Conservation (phyloP, 2,888 invertebrate genomes). For the Drosophila mayaguana region DNA sequence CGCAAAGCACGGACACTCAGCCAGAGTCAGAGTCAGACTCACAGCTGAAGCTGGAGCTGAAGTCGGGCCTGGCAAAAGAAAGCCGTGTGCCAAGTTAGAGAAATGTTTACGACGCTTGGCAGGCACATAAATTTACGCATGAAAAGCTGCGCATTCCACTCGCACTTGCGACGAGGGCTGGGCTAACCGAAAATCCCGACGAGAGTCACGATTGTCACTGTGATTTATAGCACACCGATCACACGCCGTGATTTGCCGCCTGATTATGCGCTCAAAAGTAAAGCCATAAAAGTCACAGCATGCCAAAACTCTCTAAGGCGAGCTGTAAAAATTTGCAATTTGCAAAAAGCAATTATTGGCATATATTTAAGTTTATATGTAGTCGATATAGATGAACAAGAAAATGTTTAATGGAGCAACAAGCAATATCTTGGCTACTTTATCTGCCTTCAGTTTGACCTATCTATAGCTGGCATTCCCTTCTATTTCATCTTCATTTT, state of each 20-base stretch:
- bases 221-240: constrained; percentile 57
- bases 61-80: constrained; percentile 48
- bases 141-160: constrained; percentile 66
- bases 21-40: constrained; percentile 4
- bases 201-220: constrained; percentile 59
- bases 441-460: too few relatives aligned
- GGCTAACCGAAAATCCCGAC: constrained; percentile 44
- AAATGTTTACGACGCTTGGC: constrained; percentile 78
- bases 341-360: not conserved
- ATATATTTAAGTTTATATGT: not conserved
- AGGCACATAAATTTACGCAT: constrained; percentile 81
- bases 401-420: not conserved
- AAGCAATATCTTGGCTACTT: too few relatives aligned
- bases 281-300: constrained; percentile 8
- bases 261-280: constrained; percentile 23
- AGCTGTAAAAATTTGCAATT: not conserved
- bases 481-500: not conserved
- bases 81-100: constrained; percentile 61
- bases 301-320: not conserved
- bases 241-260: constrained; percentile 42
- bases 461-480: too few relatives aligned
- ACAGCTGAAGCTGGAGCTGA: not conserved
- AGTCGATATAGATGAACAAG: not conserved
- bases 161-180: constrained; percentile 45
- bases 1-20: constrained; percentile 47